Conservation (phyloP, 2,113 vertebrate species). For the Leptosomus discolor region DNA sequence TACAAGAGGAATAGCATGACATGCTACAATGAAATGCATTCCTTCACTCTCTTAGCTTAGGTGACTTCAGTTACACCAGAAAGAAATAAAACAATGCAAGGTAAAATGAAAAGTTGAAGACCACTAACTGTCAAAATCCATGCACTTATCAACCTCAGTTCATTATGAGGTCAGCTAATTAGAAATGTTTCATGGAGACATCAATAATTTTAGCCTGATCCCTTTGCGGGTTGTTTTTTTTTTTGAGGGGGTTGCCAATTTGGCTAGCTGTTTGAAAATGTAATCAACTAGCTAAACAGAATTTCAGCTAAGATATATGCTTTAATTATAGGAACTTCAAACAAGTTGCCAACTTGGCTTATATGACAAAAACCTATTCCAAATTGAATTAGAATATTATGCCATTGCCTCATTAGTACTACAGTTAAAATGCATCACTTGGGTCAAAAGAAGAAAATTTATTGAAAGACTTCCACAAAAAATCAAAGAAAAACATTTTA, state of each 20-base stretch:
- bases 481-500: not conserved
- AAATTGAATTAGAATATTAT: conserved; percentile 19
- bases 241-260: too few relatives aligned
- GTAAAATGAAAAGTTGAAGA: not conserved
- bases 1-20: not conserved
- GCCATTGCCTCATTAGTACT: not conserved
- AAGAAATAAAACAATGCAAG: not conserved
- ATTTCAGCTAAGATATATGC: conserved; percentile 21
- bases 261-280: not conserved
- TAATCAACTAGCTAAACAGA: conserved; percentile 26
- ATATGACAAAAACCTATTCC: not conserved
- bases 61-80: not conserved
- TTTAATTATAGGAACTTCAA: conserved; percentile 49
- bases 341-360: conserved; percentile 13
- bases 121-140: not conserved
- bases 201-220: not conserved
- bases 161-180: not conserved
- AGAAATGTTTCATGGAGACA: not conserved
- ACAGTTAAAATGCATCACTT: not conserved
- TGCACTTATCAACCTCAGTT: not conserved
- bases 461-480: not conserved
- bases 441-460: not conserved
- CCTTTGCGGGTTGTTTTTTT: not conserved
- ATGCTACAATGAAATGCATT: not conserved
- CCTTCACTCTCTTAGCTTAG: not conserved